Percentiles rank a stretch among this genome's conserved stretches.
Evolutionary conservation across 2,113 vertebrate species (phyloP).

Genomic region (Anser brachyrhynchus): DNA sequence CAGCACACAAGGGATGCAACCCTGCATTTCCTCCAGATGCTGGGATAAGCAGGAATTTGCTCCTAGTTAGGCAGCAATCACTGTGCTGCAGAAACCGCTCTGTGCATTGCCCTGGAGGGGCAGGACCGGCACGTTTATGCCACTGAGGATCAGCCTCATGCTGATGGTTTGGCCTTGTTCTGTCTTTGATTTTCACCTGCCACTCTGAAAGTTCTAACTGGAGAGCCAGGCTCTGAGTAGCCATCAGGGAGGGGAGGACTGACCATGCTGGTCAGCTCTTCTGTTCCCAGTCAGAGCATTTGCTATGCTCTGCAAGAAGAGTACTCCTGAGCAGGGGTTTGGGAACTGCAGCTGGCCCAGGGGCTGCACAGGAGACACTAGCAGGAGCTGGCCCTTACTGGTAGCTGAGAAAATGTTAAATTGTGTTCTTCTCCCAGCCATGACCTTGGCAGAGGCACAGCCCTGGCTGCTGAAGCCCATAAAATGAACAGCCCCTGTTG

Average conservation of each 20-base stretch:
- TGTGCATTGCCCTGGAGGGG: not conserved
- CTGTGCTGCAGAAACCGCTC: slow-evolving; percentile 1
- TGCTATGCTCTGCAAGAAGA: not conserved
- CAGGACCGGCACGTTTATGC: not conserved
- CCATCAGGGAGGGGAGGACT: not conserved
- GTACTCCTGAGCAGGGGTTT: not conserved
- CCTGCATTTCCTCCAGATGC: not conserved
- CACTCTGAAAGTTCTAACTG: not conserved
- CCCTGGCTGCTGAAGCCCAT: slow-evolving; percentile 43
- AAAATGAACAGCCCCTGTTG: slow-evolving; percentile 65
- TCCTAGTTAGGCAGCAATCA: not conserved
- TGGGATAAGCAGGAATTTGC: not conserved
- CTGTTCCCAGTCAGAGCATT: not conserved
- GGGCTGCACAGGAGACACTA: not conserved
- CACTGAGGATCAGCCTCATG: not conserved
- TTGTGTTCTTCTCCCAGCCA: not conserved
- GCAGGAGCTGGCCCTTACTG: not conserved
- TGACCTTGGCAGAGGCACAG: slow-evolving; percentile 56
- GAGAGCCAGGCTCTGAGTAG: too few relatives aligned
- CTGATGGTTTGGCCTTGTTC: not conserved
- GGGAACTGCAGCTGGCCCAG: not conserved
- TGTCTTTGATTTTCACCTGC: not conserved
- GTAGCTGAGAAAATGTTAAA: slow-evolving; percentile 15
- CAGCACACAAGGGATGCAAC: not conserved
- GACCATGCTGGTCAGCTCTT: not conserved